Conservation (phyloP, 2,797 vertebrate genomes). For the Octomys mimax region DNA sequence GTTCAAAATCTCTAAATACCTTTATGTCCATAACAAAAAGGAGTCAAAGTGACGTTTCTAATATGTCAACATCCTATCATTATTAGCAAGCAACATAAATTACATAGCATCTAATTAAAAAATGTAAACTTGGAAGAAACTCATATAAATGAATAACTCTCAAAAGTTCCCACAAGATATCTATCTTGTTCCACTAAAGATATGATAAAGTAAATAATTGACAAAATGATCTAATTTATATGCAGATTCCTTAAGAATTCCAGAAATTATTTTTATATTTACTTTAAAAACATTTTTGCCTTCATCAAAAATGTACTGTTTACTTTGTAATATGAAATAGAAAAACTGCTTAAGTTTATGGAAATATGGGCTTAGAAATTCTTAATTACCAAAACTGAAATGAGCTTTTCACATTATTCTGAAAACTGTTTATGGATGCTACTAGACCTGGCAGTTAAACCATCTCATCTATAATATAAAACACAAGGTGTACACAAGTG, state of each 20-base stretch:
- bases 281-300: slow-evolving; percentile 68
- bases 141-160: slow-evolving; percentile 52
- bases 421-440: slow-evolving; percentile 48
- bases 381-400: slow-evolving; percentile 67
- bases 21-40: slow-evolving; percentile 46
- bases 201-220: slow-evolving; percentile 48
- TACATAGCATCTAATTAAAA: slow-evolving; percentile 59
- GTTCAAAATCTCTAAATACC: slow-evolving; percentile 57
- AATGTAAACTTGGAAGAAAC: slow-evolving; percentile 61
- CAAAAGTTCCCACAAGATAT: slow-evolving; percentile 60
- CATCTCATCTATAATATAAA: slow-evolving; percentile 63
- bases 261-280: slow-evolving; percentile 65
- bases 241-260: slow-evolving; percentile 44
- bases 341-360: slow-evolving; percentile 40
- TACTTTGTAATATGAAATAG: slow-evolving; percentile 53
- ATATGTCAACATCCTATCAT: background rate
- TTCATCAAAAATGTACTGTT: slow-evolving; percentile 52
- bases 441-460: slow-evolving; percentile 55
- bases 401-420: slow-evolving; percentile 53
- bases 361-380: background rate
- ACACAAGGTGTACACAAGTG: slow-evolving; percentile 38
- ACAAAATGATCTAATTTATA: slow-evolving; percentile 63
- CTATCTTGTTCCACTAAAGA: slow-evolving; percentile 52
- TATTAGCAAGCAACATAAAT: slow-evolving; percentile 60
- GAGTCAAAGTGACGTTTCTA: slow-evolving; percentile 58